Evolutionary conservation across 1,140 invertebrate genomes (phyloP).

Genomic region (Habropoda laboriosa): DNA sequence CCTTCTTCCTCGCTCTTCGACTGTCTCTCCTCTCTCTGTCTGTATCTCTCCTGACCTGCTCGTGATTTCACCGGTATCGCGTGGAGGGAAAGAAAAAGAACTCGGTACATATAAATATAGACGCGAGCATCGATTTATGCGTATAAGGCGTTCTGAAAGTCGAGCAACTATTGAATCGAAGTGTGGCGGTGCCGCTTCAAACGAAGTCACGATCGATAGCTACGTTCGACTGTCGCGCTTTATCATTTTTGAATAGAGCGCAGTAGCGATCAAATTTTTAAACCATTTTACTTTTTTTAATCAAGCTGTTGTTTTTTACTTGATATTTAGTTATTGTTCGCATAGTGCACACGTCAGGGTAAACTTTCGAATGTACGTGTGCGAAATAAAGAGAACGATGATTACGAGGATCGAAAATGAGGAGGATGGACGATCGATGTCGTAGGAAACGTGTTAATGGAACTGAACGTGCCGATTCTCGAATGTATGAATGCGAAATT

Average conservation of each 20-base stretch:
- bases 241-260: no score
- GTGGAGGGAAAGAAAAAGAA: conserved; percentile 1
- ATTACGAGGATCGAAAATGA: conserved; percentile 20
- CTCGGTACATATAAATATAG: not conserved
- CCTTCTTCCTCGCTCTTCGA: not conserved
- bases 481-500: conserved; percentile 19
- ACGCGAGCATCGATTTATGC: conserved; percentile 6
- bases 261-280: no score
- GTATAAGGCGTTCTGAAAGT: not conserved
- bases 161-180: not conserved
- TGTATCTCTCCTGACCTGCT: not conserved
- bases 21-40: not conserved
- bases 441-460: conserved; percentile 30
- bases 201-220: not conserved
- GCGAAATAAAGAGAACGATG: conserved; percentile 20
- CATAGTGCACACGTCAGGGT: no score
- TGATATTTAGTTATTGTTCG: no score
- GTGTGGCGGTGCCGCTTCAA: not conserved
- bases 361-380: conserved; percentile 42
- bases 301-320: no score
- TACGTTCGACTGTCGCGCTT: not conserved
- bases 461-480: not conserved
- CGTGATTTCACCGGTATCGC: conserved; percentile 37
- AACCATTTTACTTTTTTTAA: no score
- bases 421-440: conserved; percentile 16